These are phyloP conservation scores for Micronycteris hirsuta DNA, from an alignment of 2,113 vertebrate genomes.

Conservation along the genomic window DNA sequence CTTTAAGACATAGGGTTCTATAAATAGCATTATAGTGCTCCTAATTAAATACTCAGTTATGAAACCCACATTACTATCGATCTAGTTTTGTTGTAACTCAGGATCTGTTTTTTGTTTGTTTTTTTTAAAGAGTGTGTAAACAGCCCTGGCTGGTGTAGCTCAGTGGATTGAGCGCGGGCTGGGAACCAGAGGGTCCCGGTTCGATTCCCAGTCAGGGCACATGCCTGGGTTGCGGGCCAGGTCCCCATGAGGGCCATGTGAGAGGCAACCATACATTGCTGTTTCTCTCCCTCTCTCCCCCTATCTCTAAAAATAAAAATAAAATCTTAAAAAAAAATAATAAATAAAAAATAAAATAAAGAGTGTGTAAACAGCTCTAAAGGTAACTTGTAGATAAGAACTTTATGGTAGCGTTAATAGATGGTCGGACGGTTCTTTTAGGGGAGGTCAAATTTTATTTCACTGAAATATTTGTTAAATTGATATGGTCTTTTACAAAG, in stretches of 20 bases:
- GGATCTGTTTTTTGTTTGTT: neutral
- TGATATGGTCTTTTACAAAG: constrained; percentile 35
- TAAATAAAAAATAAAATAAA: too few species aligned
- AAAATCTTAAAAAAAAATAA: too few species aligned
- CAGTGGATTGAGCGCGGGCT: too few species aligned
- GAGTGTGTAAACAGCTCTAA: constrained; percentile 10
- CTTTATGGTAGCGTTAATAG: constrained; percentile 9
- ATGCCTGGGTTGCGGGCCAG: too few species aligned
- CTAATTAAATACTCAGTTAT: constrained; percentile 21
- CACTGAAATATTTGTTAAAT: constrained; percentile 39
- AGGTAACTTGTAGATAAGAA: constrained; percentile 20
- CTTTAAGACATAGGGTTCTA: constrained; percentile 18
- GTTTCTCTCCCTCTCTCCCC: too few species aligned
- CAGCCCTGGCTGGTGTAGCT: too few species aligned
- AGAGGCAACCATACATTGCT: too few species aligned
- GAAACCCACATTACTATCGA: constrained; percentile 14
- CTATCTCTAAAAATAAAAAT: too few species aligned
- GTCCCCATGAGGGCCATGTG: too few species aligned
- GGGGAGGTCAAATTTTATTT: constrained; percentile 19
- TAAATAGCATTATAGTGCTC: constrained; percentile 24
- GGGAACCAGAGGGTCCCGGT: too few species aligned
- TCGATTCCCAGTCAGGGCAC: too few species aligned
- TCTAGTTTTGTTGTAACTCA: neutral
- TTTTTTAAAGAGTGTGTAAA: neutral
- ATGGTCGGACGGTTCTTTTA: constrained; percentile 8